Percentiles rank a stretch among this genome's conserved stretches.
These are phyloP conservation scores for Stratiomys singularior DNA, from an alignment of 2,888 invertebrate genomes.

Conservation along the genomic window DNA sequence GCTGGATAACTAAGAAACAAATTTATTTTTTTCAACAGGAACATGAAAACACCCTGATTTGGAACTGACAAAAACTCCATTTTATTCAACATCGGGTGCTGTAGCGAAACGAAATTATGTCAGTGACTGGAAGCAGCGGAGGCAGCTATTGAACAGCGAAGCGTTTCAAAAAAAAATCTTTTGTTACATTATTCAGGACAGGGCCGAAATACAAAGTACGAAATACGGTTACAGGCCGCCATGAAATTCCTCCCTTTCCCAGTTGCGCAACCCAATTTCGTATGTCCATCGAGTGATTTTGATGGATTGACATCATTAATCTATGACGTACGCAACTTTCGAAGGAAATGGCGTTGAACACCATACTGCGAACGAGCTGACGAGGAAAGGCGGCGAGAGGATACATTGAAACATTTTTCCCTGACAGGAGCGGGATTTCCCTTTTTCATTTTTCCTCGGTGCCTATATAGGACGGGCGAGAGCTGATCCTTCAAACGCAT, in stretches of 20 bases:
- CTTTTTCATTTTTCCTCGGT: slow-evolving; percentile 28
- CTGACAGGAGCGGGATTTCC: slow-evolving; percentile 42
- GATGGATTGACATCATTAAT: slow-evolving; percentile 66
- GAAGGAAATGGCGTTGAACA: slow-evolving; percentile 55
- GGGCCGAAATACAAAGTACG: slow-evolving; percentile 14
- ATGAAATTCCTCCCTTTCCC: slow-evolving; percentile 42
- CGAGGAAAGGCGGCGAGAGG: slow-evolving; percentile 13
- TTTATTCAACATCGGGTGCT: slow-evolving; percentile 14
- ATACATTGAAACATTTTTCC: slow-evolving; percentile 40
- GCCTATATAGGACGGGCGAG: neutral
- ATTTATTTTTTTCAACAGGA: neutral
- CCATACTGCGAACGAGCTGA: slow-evolving; percentile 22
- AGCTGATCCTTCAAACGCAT: slow-evolving; percentile 39
- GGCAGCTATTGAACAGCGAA: slow-evolving; percentile 4
- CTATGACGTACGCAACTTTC: slow-evolving; percentile 67
- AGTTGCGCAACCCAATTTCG: slow-evolving; percentile 54
- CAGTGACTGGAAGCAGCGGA: neutral
- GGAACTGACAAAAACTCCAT: slow-evolving; percentile 27
- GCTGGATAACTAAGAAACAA: neutral
- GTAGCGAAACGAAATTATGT: slow-evolving; percentile 37
- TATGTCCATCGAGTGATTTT: slow-evolving; percentile 67
- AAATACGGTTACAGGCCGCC: slow-evolving; percentile 36
- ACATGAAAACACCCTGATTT: neutral
- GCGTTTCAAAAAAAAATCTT: slow-evolving; percentile 35
- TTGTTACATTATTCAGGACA: slow-evolving; percentile 45